phyloP scores from a whole-genome alignment of 2,797 vertebrate genomes.

The Leptatherina wallacei region DNA sequence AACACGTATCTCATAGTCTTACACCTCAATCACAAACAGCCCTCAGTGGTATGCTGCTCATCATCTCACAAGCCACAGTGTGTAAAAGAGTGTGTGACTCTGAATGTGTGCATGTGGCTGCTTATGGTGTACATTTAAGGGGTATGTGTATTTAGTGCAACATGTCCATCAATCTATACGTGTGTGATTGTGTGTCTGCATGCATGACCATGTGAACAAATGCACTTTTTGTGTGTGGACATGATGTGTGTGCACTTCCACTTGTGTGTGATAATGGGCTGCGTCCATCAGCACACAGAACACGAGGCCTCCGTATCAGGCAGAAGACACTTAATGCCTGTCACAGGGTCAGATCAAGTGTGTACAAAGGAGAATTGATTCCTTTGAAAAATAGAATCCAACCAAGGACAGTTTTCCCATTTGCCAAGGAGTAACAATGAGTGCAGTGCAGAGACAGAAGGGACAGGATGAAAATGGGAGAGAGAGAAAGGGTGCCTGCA shows the following conservation, averaged over 20 bases:
- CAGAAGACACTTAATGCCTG: conserved; percentile 84
- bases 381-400: conserved; percentile 79
- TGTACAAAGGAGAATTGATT: conserved; percentile 92
- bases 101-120: background rate
- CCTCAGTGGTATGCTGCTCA: conserved; percentile 33
- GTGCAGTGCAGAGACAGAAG: conserved; percentile 56
- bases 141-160: background rate
- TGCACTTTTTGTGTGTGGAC: conserved; percentile 16
- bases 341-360: conserved; percentile 89
- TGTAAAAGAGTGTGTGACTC: background rate
- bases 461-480: conserved; percentile 61
- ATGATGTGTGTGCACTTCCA: conserved; percentile 13
- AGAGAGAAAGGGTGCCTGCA: conserved; percentile 64
- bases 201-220: conserved; percentile 28
- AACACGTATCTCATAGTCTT: conserved; percentile 28
- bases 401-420: conserved; percentile 83
- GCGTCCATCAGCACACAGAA: conserved; percentile 75
- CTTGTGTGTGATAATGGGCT: conserved; percentile 68
- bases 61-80: conserved; percentile 25
- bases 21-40: conserved; percentile 34
- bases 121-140: conserved; percentile 10
- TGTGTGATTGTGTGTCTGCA: conserved; percentile 18
- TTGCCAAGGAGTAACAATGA: conserved; percentile 74
- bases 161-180: conserved; percentile 8
- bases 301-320: conserved; percentile 69